Conservation (phyloP, 2,888 invertebrate species). For the Phytoseiulus persimilis region DNA sequence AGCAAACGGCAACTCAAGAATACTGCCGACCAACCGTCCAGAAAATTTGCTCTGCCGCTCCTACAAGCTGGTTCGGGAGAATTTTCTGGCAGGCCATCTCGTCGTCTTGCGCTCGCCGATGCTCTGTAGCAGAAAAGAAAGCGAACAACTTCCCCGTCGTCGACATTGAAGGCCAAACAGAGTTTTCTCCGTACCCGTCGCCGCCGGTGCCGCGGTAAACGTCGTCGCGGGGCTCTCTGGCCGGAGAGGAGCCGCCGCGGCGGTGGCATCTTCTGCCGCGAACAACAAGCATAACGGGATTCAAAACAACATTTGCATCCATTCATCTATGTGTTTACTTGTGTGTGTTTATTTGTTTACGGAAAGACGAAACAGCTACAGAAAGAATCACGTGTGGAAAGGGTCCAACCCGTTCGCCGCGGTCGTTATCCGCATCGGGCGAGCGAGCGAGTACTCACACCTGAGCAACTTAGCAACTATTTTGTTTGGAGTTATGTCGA, state of each 20-base stretch:
- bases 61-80: not conserved
- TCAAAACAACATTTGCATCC: conserved; percentile 5
- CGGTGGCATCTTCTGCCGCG: not conserved
- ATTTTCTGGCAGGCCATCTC: not conserved
- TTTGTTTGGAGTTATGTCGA: not conserved
- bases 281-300: conserved; percentile 5
- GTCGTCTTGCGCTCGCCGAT: not conserved
- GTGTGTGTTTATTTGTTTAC: not conserved
- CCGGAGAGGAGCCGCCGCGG: not conserved
- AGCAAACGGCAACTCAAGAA: not conserved
- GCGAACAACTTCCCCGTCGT: conserved; percentile 5
- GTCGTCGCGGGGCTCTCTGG: not conserved
- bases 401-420: not conserved
- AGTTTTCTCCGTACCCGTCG: not conserved
- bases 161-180: conserved; percentile 36
- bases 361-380: not conserved
- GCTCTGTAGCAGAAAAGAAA: not conserved
- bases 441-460: not conserved
- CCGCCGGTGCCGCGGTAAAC: not conserved
- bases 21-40: not conserved
- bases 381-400: conserved; percentile 5
- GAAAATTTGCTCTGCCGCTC: not conserved
- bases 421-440: not conserved
- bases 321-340: not conserved
- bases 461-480: not conserved